phyloP scores from a whole-genome alignment of 2,888 invertebrate genomes.

The Nomada ruficornis region DNA sequence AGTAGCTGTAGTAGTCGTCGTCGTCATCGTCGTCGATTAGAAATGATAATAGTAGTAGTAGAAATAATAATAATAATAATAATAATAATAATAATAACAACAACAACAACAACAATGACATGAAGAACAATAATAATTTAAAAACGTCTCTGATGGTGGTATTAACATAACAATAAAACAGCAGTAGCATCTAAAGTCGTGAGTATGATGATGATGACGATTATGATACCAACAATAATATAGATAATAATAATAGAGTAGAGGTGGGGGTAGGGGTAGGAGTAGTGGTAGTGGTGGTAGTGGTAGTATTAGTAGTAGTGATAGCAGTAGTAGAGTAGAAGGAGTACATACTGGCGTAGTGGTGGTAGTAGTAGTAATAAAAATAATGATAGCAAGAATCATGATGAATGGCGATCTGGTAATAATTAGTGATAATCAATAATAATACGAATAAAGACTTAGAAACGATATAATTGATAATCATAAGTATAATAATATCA shows the following conservation, averaged over 20 bases:
- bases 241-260: not conserved
- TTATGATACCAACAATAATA: not conserved
- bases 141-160: constrained; percentile 55
- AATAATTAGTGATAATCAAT: constrained; percentile 29
- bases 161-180: constrained; percentile 52
- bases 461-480: constrained; percentile 59
- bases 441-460: constrained; percentile 52
- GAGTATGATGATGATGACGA: not conserved
- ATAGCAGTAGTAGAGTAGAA: constrained; percentile 20
- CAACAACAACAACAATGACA: constrained; percentile 53
- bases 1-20: too few relatives aligned
- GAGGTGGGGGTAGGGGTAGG: constrained; percentile 34
- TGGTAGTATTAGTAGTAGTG: constrained; percentile 53
- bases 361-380: constrained; percentile 12
- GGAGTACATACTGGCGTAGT: too few relatives aligned
- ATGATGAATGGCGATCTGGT: constrained; percentile 37
- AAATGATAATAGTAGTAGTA: too few relatives aligned
- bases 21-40: too few relatives aligned
- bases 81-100: constrained; percentile 31
- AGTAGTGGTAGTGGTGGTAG: constrained; percentile 51
- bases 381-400: constrained; percentile 29
- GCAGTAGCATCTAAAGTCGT: constrained; percentile 56
- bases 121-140: constrained; percentile 41
- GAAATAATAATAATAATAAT: constrained; percentile 1
- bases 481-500: constrained; percentile 75